Base-by-base conservation (phyloP, 1,140 invertebrate species). In the Apis cerana region DNA sequence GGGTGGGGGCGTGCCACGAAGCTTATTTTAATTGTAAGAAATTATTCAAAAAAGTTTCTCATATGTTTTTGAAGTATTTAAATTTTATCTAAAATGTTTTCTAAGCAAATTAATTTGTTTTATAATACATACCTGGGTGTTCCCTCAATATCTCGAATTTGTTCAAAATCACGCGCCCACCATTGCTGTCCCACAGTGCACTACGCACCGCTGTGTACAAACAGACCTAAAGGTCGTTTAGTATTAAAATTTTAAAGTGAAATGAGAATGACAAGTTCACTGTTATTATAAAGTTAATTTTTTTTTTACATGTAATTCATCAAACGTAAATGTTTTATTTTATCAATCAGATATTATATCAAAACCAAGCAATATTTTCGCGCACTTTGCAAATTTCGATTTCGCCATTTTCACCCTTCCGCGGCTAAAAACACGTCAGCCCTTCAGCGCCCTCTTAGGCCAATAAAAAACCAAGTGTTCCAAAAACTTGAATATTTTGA, bases 161-260 rank as follows among this genome's bases (percentile, higher is more conserved):
- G 95, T 96, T 96, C 95, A 96, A 96, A 96, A 96, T 96, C 95
- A 95, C 95, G 95, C 95, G 95, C 95, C 95, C 95, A 95, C 95
- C 95, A 96, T 96, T 96, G 94, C 95, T 94, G 93, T 95, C 95
- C 95, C 95, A 95, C 91, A 94, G 94, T 94, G 91, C 93, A 91
- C 89, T 88, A 86, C 90, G 86, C 88, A 85, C 88, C 82, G 88
- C 89, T 83, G 81, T 88, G 88, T 91, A 90, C 85, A 83, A 90
- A 90, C 81, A 88, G 81, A 80, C 82, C 67, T 74, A 88, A 89
- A 90, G 84, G 77, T 86, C 83, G 77, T 83, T 83, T 84, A 43
- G 52, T 80, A 70, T 74, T 69, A 72, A 85, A 87, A 82, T 50
- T 19, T 68, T 17, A 48, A 79, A 69, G 69, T 43, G 43, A 50